Base-by-base conservation (phyloP, 1,140 invertebrate species). In the Hypothenemus hampei region DNA sequence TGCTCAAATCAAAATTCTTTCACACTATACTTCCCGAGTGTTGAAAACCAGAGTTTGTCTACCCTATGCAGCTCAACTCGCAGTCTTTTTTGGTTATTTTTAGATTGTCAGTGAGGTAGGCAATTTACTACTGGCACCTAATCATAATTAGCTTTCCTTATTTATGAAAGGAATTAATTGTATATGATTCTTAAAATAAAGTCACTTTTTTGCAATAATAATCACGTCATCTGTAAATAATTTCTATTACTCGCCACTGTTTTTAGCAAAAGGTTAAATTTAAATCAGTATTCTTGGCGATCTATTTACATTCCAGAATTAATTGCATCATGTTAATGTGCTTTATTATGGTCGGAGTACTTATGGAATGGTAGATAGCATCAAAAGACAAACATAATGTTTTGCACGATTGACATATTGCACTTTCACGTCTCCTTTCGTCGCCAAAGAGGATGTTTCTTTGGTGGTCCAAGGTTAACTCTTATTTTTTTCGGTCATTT, bases 241-340 rank as follows among this genome's bases (percentile, higher is more conserved):
- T 15, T 46, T 18, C 19, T 8, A 10, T 10, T 31, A 31, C 13
- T 21, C 50, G 26, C 24, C 26, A 33, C 50, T 44, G 41, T 1
- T 18, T 16, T 21, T 43, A 24, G 44, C 10, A 31, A n/a, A 23
- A 43, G 11, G 23, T 45, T 36, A 53, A 39, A 23, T 37, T 44
- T 37, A 29, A 53, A 53, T 15, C 41, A 35, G 29, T 43, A 35
- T 23, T 20, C 40, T 35, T 13, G 40, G 41, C 26, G 40, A 53
- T 44, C 50, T 53, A 53, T 53, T 53, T 53, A 43, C 50, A 53
- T 44, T 45, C 50, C 41, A 41, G 31, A 51, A 51, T 37, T 51
- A 51, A 51, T 51, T 51, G 48, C 48, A 15, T 37, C 48, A 35
- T 51, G 48, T 51, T 51, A 51, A 24, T 37, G 36, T 51, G 13